Percentiles rank a stretch among this genome's conserved stretches.
Evolutionary conservation across 2,888 invertebrate genomes (phyloP).

Genomic region (Temnothorax ravouxi): DNA sequence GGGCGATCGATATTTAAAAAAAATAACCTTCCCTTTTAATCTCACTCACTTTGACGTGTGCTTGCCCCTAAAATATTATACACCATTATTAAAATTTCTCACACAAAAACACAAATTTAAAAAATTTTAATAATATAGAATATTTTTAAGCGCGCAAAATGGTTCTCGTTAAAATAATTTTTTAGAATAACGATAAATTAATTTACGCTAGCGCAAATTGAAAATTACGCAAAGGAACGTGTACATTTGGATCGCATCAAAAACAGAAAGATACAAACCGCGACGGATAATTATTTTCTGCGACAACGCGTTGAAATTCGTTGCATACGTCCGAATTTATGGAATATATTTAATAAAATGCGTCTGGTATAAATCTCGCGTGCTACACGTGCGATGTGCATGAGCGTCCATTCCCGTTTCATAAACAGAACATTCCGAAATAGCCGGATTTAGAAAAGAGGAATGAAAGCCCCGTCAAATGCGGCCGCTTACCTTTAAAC

Average conservation of each 20-base stretch:
- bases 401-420: neutral
- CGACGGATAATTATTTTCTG: slow-evolving; percentile 20
- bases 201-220: neutral
- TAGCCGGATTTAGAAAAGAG: neutral
- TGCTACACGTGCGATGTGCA: neutral
- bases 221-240: neutral
- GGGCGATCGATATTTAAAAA: neutral
- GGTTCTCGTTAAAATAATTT: neutral
- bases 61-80: neutral
- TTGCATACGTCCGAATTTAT: neutral
- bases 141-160: neutral
- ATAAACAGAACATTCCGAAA: slow-evolving; percentile 14
- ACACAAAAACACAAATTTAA: neutral
- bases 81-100: neutral
- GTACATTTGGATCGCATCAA: neutral
- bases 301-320: neutral
- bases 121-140: neutral
- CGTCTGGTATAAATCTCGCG: neutral
- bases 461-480: neutral
- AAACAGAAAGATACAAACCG: neutral
- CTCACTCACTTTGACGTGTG: neutral
- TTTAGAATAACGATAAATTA: neutral
- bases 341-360: slow-evolving; percentile 7
- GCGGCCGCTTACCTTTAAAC: neutral
- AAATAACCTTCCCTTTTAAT: neutral